Percentiles rank a stretch among this genome's conserved stretches.
Conservation (phyloP, 2,888 invertebrate genomes). For the Acleris cristana region DNA sequence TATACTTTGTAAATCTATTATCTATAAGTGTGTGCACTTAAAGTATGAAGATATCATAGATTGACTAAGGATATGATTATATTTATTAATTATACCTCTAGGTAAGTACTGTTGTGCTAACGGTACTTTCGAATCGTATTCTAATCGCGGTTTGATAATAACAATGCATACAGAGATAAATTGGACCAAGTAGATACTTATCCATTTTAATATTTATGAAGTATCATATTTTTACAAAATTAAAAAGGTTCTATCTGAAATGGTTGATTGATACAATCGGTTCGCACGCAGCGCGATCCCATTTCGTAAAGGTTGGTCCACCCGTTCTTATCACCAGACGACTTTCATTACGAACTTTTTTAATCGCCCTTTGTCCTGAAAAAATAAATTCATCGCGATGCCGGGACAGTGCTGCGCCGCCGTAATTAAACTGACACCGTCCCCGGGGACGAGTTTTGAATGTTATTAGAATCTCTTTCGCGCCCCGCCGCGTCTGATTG, state of each 20-base stretch:
- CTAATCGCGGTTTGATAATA: too few relatives aligned
- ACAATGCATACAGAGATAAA: too few relatives aligned
- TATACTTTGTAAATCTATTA: too few relatives aligned
- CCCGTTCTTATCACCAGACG: slow-evolving; percentile 70
- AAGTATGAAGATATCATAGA: too few relatives aligned
- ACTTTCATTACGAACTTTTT: slow-evolving; percentile 82
- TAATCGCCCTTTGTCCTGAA: slow-evolving; percentile 81
- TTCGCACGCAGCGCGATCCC: slow-evolving; percentile 44
- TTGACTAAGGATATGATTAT: too few relatives aligned
- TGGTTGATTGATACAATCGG: slow-evolving; percentile 24
- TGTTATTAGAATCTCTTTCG: slow-evolving; percentile 83
- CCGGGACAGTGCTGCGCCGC: slow-evolving; percentile 55
- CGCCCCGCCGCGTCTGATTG: slow-evolving; percentile 77
- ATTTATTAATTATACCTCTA: too few relatives aligned
- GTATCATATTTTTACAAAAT: too few relatives aligned
- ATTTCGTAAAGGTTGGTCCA: slow-evolving; percentile 57
- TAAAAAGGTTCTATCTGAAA: background rate
- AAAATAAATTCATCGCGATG: slow-evolving; percentile 76
- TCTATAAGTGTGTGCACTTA: too few relatives aligned
- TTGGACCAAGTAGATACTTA: too few relatives aligned
- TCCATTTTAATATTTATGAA: too few relatives aligned
- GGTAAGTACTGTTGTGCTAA: too few relatives aligned
- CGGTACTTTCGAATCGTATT: too few relatives aligned
- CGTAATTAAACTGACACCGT: slow-evolving; percentile 81
- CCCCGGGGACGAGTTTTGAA: slow-evolving; percentile 80